Conservation (phyloP, 2,797 vertebrate genomes). For the Trematomus bernacchii region DNA sequence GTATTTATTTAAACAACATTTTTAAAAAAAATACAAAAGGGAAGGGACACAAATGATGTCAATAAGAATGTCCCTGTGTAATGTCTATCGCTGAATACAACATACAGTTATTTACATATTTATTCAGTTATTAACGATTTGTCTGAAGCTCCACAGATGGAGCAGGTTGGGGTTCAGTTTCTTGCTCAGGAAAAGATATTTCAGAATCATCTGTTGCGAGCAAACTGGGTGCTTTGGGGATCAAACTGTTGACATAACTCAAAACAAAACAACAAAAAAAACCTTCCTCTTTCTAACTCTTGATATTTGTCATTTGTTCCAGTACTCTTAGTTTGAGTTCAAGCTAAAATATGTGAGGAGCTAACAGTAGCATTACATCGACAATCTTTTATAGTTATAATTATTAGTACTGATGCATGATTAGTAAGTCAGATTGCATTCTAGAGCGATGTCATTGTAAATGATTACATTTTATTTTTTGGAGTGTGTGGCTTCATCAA, state of each 20-base stretch:
- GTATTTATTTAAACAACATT: constrained; percentile 6
- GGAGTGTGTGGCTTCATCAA: constrained; percentile 38
- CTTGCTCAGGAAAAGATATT: not conserved
- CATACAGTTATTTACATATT: constrained; percentile 1
- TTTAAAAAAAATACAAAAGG: constrained; percentile 5
- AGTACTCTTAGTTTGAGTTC: not conserved
- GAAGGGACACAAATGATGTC: no score
- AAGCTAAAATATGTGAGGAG: constrained; percentile 2
- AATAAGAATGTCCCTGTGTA: not conserved
- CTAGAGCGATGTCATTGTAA: constrained; percentile 13
- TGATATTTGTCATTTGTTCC: not conserved
- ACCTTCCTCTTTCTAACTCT: not conserved
- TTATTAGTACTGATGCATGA: not conserved
- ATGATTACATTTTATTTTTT: not conserved
- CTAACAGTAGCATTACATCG: not conserved
- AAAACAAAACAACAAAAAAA: not conserved
- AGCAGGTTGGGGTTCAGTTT: not conserved
- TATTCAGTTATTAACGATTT: constrained; percentile 15
- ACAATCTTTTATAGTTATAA: not conserved
- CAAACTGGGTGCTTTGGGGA: not conserved
- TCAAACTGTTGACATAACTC: not conserved
- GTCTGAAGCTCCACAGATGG: not conserved
- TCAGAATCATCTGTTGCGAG: not conserved
- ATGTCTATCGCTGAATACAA: not conserved
- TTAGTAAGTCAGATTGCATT: constrained; percentile 31